Conservation (phyloP, 23 tunicate species). For the Trididemnum clinides region DNA sequence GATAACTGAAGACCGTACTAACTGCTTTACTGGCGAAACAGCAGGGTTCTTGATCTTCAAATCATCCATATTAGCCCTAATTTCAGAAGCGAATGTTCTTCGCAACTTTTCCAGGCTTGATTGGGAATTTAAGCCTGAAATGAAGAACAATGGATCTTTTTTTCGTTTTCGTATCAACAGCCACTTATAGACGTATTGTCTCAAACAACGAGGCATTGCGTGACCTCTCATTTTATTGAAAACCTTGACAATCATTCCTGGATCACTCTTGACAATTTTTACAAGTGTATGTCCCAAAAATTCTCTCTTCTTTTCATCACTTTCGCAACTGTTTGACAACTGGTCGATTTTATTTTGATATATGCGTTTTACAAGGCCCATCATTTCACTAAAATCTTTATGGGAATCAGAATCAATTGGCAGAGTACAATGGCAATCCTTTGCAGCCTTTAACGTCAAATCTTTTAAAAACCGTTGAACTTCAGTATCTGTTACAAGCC, state of each 20-base stretch:
- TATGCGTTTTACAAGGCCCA: constrained; percentile 12
- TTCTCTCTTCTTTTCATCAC: background rate
- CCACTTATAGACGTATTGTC: constrained; percentile 47
- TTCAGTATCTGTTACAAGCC: constrained; percentile 37
- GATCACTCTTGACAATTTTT: constrained; percentile 51
- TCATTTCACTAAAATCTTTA: constrained; percentile 2
- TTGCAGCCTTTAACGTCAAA: constrained; percentile 61
- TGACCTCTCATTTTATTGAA: constrained; percentile 8
- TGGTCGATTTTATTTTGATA: background rate
- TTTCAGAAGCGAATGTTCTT: constrained; percentile 45
- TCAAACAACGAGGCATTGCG: constrained; percentile 38
- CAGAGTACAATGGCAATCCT: constrained; percentile 53
- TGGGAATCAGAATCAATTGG: background rate
- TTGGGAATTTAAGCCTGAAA: constrained; percentile 12
- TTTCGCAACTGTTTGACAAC: too few relatives aligned
- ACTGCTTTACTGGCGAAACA: constrained; percentile 41
- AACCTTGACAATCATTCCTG: constrained; percentile 25
- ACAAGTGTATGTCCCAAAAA: constrained; percentile 19
- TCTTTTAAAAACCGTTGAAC: constrained; percentile 54
- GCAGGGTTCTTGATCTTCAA: constrained; percentile 52
- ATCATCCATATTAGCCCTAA: constrained; percentile 45
- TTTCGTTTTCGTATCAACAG: background rate
- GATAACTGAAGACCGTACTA: constrained; percentile 53
- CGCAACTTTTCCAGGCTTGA: constrained; percentile 46
- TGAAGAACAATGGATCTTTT: background rate